Evolutionary conservation across 1,140 invertebrate species (phyloP), one percentile per base, ranked within the genome.

Genomic region (Colletes gigas): DNA sequence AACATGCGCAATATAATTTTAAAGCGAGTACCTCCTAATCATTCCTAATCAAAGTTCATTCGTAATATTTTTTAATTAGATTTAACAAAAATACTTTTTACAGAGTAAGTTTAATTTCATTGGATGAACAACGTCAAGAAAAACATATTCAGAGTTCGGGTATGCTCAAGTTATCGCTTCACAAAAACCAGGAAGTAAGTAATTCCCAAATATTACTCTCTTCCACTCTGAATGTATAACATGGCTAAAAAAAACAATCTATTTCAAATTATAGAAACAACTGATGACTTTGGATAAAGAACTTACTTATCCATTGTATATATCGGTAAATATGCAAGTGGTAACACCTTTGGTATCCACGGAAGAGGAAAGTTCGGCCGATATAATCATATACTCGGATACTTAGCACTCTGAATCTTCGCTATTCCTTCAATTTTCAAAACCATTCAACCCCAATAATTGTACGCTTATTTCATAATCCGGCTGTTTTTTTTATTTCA

Each of bases 251-350:
- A 68, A 74, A n/a, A n/a, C n/a, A n/a, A 76, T 74, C 19, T 72
- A 72, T 83, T 78, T 84, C 81, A 79, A 78, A 54, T 88, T 93
- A 88, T 87, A 95, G 94, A 93, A 93, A 76, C 93, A 94, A 52
- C 89, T 96, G n/a, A 94, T 96, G 93, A 89, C 92, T 12, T 90
- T 96, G 50, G 95, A 96, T 47, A 93, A 94, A 41, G 94, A 95
- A 62, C 87, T 96, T 47, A 94, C 94, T 62, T 96, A 96, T 92
- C 96, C 96, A 3, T 85, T 96, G 60, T 93, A 95, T 59, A 94
- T 97, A 89, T 96, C 96, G 5, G 95, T 96, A 8, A 96, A 96
- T 86, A 94, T 96, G 91, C 92, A 96, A 89, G 94, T 96, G 65
- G 95, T 95, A 0, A 95, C 95, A 62, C 95, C 95, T 17, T 90